phyloP scores from a whole-genome alignment of 2,797 vertebrate species.

The Brachymystax lenok region DNA sequence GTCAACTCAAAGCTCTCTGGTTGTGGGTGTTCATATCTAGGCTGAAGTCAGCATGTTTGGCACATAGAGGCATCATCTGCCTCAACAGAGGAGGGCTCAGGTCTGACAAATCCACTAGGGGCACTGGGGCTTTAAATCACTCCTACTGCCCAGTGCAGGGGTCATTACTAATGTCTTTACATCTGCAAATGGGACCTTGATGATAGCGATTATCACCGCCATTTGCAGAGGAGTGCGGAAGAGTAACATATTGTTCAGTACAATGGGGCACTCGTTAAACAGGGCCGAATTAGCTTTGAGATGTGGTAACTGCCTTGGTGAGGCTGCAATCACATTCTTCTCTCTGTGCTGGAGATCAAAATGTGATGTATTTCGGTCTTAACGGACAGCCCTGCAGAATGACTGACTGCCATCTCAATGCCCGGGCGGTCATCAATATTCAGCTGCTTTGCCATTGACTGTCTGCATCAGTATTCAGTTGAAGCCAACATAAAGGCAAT shows the following conservation, averaged over 20 bases:
- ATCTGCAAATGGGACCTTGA: neutral
- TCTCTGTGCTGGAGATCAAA: neutral
- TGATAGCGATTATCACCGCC: neutral
- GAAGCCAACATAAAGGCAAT: neutral
- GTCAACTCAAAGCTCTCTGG: neutral
- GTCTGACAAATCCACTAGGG: neutral
- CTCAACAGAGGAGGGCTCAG: neutral
- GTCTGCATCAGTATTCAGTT: neutral
- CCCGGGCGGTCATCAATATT: no score
- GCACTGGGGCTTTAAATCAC: neutral
- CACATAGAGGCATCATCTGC: conserved; percentile 39
- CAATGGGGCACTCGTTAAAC: neutral
- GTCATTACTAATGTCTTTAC: neutral
- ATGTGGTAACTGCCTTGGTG: neutral
- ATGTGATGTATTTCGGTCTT: neutral
- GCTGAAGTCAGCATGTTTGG: neutral
- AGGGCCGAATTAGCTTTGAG: neutral
- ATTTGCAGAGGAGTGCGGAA: neutral
- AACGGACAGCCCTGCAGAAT: neutral
- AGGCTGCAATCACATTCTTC: neutral
- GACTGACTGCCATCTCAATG: neutral
- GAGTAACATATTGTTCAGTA: neutral
- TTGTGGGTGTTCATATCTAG: no score
- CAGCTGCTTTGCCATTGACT: neutral
- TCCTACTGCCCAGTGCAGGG: neutral